A percentile compares a stretch with the other conserved stretches of the same genome.
Evolutionary conservation across 1,140 invertebrate genomes (phyloP).

Genomic region (Samia ricini): DNA sequence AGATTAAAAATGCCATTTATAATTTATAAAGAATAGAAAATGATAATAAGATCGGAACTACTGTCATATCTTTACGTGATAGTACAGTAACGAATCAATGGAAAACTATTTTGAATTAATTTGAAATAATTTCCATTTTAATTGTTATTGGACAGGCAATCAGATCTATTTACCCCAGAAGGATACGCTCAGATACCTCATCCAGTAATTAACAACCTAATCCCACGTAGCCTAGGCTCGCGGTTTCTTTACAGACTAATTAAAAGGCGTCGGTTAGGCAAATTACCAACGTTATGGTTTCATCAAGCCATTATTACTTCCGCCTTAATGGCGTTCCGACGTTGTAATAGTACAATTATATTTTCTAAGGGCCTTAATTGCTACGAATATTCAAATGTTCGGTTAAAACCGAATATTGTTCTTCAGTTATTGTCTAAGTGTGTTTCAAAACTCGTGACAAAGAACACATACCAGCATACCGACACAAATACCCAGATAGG

Average conservation of each 20-base stretch:
- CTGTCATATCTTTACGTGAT: no score
- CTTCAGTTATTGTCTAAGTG: neutral
- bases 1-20: no score
- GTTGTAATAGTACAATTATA: conserved; percentile 28
- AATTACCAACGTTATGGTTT: conserved; percentile 52
- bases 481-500: no score
- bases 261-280: conserved; percentile 45
- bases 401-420: neutral
- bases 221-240: conserved; percentile 18
- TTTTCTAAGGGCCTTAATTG: conserved; percentile 21
- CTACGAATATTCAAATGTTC: neutral
- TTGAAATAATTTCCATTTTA: no score
- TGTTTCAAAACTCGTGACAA: no score
- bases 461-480: no score
- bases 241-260: conserved; percentile 44
- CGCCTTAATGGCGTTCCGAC: conserved; percentile 24
- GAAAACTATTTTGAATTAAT: no score
- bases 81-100: no score
- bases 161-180: no score
- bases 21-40: no score
- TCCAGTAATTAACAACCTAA: conserved; percentile 16
- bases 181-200: neutral
- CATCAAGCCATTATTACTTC: conserved; percentile 44
- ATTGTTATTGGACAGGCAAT: no score
- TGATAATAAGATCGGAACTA: no score